Evolutionary conservation across 1,140 invertebrate genomes (phyloP).

Genomic region (Lordiphosa mommai): DNA sequence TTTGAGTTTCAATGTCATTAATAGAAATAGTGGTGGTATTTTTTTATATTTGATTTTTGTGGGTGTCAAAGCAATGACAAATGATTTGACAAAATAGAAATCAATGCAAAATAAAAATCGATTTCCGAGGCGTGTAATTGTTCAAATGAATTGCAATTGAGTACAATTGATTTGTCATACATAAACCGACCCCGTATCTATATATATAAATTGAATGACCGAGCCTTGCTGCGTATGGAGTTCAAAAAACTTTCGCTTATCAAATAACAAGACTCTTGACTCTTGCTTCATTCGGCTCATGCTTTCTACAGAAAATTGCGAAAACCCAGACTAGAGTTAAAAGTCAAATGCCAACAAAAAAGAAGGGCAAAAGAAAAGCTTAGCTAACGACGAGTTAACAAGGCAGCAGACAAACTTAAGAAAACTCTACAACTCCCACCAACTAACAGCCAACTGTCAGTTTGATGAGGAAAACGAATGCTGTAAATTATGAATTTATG

Average conservation of each 20-base stretch:
- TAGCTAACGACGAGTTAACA: constrained; percentile 40
- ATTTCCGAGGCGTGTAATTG: constrained; percentile 46
- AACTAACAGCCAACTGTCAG: constrained; percentile 44
- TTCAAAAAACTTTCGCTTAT: constrained; percentile 75
- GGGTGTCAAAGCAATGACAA: constrained; percentile 67
- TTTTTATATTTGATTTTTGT: constrained; percentile 22
- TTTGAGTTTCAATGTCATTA: constrained; percentile 61
- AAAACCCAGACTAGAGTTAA: constrained; percentile 36
- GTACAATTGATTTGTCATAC: constrained; percentile 39
- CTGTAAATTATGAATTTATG: constrained; percentile 75
- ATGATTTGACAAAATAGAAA: constrained; percentile 43
- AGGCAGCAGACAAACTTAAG: not conserved
- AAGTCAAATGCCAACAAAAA: constrained; percentile 28
- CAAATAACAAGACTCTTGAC: constrained; percentile 39
- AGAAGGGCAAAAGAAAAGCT: constrained; percentile 26
- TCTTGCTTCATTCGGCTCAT: constrained; percentile 18
- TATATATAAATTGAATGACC: constrained; percentile 40
- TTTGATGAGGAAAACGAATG: constrained; percentile 63
- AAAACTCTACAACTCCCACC: constrained; percentile 21
- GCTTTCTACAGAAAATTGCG: constrained; percentile 56
- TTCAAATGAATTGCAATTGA: constrained; percentile 28
- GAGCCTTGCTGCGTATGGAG: constrained; percentile 42
- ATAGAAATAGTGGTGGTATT: constrained; percentile 59
- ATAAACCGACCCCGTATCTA: constrained; percentile 5
- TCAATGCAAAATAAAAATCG: constrained; percentile 42